Conservation (phyloP, 2,888 invertebrate species). For the Tetragonula carbonaria region DNA sequence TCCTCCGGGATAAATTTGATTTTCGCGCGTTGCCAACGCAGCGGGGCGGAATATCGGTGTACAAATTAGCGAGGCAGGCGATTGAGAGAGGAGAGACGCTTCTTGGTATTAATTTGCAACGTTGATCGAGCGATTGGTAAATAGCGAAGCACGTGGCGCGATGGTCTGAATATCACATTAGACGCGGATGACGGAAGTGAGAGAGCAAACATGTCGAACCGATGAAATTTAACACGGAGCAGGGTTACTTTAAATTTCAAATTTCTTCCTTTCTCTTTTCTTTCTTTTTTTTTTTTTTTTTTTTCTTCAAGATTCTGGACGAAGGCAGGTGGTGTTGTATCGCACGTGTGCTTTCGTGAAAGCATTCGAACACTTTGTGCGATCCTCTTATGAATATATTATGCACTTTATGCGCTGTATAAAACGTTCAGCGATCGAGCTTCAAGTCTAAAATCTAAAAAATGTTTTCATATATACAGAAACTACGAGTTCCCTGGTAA, state of each 20-base stretch:
- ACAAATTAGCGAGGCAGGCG: slow-evolving; percentile 36
- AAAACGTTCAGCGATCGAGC: too few relatives aligned
- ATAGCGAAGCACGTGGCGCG: slow-evolving; percentile 16
- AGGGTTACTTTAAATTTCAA: neutral
- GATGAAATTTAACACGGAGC: neutral
- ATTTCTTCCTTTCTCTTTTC: neutral
- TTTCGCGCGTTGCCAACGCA: slow-evolving; percentile 14
- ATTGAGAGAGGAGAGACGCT: neutral
- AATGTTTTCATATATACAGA: too few relatives aligned
- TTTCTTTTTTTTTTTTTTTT: too few relatives aligned
- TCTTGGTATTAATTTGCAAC: slow-evolving; percentile 46
- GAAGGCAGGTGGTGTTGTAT: too few relatives aligned
- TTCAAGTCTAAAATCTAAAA: too few relatives aligned
- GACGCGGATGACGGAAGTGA: slow-evolving; percentile 5
- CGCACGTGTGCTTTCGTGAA: too few relatives aligned
- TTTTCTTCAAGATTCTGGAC: too few relatives aligned
- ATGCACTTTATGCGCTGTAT: too few relatives aligned
- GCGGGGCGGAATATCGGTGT: slow-evolving; percentile 20
- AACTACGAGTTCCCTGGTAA: too few relatives aligned
- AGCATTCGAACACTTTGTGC: too few relatives aligned
- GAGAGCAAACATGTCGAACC: neutral
- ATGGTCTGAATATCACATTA: slow-evolving; percentile 18
- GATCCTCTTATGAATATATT: too few relatives aligned
- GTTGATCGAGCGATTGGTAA: slow-evolving; percentile 42
- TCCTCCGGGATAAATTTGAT: slow-evolving; percentile 17